phyloP scores from a whole-genome alignment of 92 coral and sea anemone genomes.

The Blastomussa wellsi region DNA sequence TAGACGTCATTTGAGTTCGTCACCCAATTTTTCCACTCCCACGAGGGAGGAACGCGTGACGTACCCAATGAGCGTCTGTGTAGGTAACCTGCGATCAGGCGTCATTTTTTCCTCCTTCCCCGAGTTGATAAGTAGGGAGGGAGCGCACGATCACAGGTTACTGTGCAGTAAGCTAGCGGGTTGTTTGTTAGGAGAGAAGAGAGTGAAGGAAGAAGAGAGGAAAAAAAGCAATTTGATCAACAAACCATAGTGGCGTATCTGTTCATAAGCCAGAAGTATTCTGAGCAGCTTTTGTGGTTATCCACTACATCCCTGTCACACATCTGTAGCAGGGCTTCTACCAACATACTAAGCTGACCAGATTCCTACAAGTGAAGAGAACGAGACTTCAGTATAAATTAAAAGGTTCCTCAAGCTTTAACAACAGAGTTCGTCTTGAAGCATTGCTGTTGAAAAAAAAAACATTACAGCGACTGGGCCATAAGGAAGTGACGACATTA shows the following conservation, averaged over 20 bases:
- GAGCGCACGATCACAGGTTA: no score
- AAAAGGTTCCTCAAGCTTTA: not conserved
- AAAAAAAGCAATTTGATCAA: not conserved
- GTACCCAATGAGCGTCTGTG: no score
- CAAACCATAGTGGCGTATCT: slow-evolving; percentile 80
- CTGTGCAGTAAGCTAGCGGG: not conserved
- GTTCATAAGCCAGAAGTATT: slow-evolving; percentile 85
- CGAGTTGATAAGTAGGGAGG: no score
- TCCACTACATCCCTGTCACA: slow-evolving; percentile 88
- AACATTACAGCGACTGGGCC: no score
- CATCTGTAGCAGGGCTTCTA: slow-evolving; percentile 75
- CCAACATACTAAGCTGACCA: slow-evolving; percentile 58
- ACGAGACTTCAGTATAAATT: not conserved
- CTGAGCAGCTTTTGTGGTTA: slow-evolving; percentile 81
- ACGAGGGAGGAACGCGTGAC: no score
- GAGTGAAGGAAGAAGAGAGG: not conserved
- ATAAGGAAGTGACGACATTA: no score
- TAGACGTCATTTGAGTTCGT: no score
- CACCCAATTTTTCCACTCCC: no score
- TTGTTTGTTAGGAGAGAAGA: not conserved
- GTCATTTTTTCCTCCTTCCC: no score
- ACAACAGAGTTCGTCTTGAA: no score
- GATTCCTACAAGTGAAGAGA: slow-evolving; percentile 51
- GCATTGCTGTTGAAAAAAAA: no score
- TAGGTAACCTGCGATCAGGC: no score